Conservation (phyloP, 2,888 invertebrate genomes). For the Arge pagana region DNA sequence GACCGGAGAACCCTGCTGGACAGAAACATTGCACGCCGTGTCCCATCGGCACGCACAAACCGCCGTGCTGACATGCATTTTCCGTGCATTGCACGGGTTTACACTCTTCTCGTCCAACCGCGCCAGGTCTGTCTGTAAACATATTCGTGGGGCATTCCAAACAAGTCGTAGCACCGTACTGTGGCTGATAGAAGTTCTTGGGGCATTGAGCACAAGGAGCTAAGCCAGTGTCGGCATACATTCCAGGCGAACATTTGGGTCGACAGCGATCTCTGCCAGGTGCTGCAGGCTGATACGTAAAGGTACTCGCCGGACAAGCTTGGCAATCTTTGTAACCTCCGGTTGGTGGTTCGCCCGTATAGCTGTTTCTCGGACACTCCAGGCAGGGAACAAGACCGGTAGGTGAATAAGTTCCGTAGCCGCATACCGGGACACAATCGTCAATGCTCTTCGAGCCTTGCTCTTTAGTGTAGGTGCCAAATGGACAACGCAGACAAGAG, state of each 20-base stretch:
- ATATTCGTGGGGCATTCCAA: conserved; percentile 90
- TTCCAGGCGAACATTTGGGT: conserved; percentile 86
- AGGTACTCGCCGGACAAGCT: conserved; percentile 87
- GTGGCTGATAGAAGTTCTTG: conserved; percentile 87
- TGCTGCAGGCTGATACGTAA: conserved; percentile 91
- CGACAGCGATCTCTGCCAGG: conserved; percentile 81
- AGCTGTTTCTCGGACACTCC: conserved; percentile 92
- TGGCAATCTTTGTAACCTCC: conserved; percentile 94
- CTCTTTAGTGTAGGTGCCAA: conserved; percentile 90
- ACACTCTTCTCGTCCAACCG: conserved; percentile 84
- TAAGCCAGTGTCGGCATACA: conserved; percentile 90
- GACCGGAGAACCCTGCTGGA: conserved; percentile 92
- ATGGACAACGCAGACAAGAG: conserved; percentile 86
- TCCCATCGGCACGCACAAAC: conserved; percentile 86
- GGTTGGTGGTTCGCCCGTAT: conserved; percentile 83
- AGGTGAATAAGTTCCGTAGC: conserved; percentile 94
- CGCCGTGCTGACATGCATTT: conserved; percentile 88
- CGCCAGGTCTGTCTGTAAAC: conserved; percentile 80
- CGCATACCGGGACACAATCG: conserved; percentile 92
- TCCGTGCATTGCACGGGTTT: conserved; percentile 85
- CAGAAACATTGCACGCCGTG: conserved; percentile 91
- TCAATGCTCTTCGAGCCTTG: conserved; percentile 84
- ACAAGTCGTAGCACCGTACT: conserved; percentile 83
- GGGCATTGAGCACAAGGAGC: conserved; percentile 94
- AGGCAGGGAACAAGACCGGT: conserved; percentile 92